These are phyloP conservation scores for Marmota flaviventris DNA, from an alignment of 2,113 vertebrate genomes.

Conservation along the genomic window DNA sequence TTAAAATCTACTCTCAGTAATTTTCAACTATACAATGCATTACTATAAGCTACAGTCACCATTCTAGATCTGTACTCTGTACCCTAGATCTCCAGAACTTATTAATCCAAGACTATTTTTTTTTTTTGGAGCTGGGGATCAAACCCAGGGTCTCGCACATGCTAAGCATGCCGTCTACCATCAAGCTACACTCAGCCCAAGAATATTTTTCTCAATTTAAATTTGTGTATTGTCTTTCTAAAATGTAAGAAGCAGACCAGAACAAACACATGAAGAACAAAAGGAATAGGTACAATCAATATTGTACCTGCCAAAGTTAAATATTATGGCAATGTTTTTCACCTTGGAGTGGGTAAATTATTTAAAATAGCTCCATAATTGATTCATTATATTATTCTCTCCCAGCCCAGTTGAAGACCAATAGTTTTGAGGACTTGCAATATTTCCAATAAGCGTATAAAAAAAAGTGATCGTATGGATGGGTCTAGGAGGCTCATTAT, in stretches of 20 bases:
- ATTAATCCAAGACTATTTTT: background rate
- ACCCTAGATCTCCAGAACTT: background rate
- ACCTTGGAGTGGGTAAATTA: background rate
- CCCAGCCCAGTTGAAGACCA: background rate
- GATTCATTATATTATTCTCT: conserved; percentile 13
- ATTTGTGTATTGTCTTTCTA: conserved; percentile 32
- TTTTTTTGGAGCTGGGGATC: background rate
- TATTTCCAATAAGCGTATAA: background rate
- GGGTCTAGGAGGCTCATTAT: background rate
- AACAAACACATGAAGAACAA: conserved; percentile 51
- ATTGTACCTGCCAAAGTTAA: background rate
- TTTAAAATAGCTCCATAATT: conserved; percentile 26
- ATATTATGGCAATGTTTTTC: background rate
- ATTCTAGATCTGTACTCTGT: background rate
- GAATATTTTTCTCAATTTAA: conserved; percentile 35
- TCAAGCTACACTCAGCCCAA: background rate
- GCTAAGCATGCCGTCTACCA: background rate
- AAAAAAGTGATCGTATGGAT: background rate
- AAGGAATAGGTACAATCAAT: background rate
- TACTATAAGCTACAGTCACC: background rate
- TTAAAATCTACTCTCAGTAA: background rate
- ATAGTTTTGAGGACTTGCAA: background rate
- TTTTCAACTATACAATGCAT: background rate
- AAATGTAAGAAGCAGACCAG: background rate
- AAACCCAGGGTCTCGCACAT: background rate